These are phyloP conservation scores for Sander lucioperca DNA, from an alignment of 2,113 vertebrate genomes.

Conservation along the genomic window DNA sequence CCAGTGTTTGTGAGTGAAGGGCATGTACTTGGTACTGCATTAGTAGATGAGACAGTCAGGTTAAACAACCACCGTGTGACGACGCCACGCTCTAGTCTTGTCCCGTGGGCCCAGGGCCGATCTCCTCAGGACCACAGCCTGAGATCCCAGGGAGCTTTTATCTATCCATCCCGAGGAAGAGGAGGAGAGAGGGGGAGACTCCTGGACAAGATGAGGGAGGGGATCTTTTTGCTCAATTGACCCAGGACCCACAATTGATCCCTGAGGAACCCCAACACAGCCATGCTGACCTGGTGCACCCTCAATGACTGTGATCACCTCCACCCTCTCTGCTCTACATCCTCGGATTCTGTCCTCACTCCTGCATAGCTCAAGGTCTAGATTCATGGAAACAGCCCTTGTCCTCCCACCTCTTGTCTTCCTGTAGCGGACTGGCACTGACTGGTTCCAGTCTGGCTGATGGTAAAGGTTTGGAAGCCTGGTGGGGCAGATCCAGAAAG, in stretches of 20 bases:
- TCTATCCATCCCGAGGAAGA: constrained; percentile 35
- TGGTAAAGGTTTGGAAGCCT: constrained; percentile 38
- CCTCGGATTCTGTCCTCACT: constrained; percentile 34
- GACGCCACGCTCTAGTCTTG: constrained; percentile 87
- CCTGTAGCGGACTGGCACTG: constrained; percentile 84
- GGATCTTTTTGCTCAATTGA: constrained; percentile 44
- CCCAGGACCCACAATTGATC: constrained; percentile 9
- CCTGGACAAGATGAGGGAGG: constrained; percentile 33
- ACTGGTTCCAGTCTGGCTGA: constrained; percentile 69
- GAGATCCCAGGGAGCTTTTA: constrained; percentile 70
- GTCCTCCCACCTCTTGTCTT: constrained; percentile 81
- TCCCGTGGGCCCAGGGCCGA: constrained; percentile 83
- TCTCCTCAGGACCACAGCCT: constrained; percentile 83
- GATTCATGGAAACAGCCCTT: constrained; percentile 77
- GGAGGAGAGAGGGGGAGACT: constrained; percentile 25
- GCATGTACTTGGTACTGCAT: constrained; percentile 27
- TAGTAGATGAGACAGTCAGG: constrained; percentile 1
- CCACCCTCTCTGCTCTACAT: constrained; percentile 48
- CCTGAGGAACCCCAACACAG: constrained; percentile 36
- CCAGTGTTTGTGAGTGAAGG: constrained; percentile 28
- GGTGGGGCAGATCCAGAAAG: constrained; percentile 62
- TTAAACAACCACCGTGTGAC: constrained; percentile 90
- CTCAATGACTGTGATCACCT: constrained; percentile 59
- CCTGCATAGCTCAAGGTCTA: constrained; percentile 68
- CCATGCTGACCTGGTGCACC: constrained; percentile 1